phyloP scores from a whole-genome alignment of 2,113 vertebrate genomes.

The Strix uralensis region DNA sequence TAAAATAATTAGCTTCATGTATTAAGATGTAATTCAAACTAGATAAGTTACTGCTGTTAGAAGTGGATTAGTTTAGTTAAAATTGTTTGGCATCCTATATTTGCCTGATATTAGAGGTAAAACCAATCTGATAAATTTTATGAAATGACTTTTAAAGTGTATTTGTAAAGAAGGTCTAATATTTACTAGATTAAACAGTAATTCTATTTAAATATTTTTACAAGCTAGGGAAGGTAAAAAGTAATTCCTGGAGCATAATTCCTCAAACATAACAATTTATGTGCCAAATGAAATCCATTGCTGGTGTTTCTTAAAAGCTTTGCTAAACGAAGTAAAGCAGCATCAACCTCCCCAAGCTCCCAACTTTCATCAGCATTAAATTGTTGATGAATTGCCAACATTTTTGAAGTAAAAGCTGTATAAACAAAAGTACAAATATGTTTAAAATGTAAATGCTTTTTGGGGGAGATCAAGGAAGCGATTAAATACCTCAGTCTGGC shows the following conservation, averaged over 20 bases:
- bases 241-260: background rate
- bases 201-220: background rate
- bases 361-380: background rate
- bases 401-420: constrained; percentile 36
- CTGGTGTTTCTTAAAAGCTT: background rate
- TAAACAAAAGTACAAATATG: constrained; percentile 13
- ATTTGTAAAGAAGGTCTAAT: constrained; percentile 8
- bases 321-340: background rate
- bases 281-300: constrained; percentile 4
- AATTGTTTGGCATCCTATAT: background rate
- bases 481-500: constrained; percentile 43
- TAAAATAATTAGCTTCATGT: constrained; percentile 2
- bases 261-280: constrained; percentile 9
- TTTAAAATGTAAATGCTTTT: constrained; percentile 43
- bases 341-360: background rate
- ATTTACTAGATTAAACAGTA: constrained; percentile 14
- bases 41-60: background rate
- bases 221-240: background rate
- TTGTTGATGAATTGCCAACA: constrained; percentile 36
- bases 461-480: constrained; percentile 12
- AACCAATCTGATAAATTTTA: background rate
- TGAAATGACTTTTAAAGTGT: background rate
- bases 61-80: background rate
- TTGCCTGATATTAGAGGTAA: background rate
- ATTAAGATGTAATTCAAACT: background rate